These are phyloP conservation scores for Campylorhamphus procurvoides DNA, from an alignment of 2,113 vertebrate species.

Conservation along the genomic window DNA sequence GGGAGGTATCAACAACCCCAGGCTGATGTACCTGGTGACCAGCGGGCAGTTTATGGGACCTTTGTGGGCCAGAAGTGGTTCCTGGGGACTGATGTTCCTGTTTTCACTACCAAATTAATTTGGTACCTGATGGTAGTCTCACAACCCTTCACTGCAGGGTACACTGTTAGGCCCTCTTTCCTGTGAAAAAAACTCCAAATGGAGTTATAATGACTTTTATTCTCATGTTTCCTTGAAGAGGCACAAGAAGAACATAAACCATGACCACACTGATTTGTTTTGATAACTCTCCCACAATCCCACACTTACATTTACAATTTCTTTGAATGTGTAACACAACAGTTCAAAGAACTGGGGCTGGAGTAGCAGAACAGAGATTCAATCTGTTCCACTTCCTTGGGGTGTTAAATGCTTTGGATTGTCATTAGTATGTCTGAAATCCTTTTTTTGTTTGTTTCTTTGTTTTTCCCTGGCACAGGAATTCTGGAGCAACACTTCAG, in stretches of 20 bases:
- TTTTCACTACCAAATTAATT: not conserved
- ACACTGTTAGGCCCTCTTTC: not conserved
- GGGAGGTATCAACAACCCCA: not conserved
- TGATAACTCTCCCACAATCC: not conserved
- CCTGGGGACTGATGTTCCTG: not conserved
- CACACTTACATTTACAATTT: not conserved
- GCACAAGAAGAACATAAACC: not conserved
- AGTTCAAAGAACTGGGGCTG: not conserved
- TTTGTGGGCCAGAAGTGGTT: not conserved
- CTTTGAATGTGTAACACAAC: not conserved
- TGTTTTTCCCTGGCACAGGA: not conserved
- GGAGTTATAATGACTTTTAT: not conserved
- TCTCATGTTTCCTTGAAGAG: not conserved
- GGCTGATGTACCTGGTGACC: not conserved
- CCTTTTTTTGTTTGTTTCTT: too few relatives aligned
- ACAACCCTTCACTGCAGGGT: not conserved
- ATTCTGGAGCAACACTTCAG: not conserved
- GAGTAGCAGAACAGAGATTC: not conserved
- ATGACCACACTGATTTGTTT: not conserved
- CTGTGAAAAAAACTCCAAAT: not conserved
- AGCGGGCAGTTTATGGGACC: rapidly evolving
- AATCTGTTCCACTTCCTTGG: not conserved
- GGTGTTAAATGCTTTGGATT: not conserved
- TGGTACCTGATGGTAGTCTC: not conserved
- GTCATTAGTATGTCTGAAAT: not conserved